A percentile compares a stretch with the other conserved stretches of the same genome.
These are phyloP conservation scores for Diadophis punctatus DNA, from an alignment of 2,113 vertebrate species.

Conservation along the genomic window DNA sequence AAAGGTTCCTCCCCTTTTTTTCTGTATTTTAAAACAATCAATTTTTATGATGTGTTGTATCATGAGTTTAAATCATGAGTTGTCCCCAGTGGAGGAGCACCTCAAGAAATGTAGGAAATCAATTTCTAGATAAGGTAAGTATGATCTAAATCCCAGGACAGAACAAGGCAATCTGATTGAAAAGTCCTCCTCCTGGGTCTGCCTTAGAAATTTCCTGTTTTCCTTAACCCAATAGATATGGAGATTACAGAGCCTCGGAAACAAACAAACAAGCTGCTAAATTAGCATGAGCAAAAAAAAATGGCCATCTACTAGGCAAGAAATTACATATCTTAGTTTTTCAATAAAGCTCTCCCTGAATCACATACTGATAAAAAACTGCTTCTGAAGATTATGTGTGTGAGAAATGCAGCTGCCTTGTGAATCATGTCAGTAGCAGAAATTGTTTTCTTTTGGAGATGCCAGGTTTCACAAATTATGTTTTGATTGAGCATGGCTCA, in stretches of 20 bases:
- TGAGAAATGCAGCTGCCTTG: neutral
- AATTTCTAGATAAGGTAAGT: neutral
- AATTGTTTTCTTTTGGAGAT: neutral
- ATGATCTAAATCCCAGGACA: neutral
- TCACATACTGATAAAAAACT: neutral
- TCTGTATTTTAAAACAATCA: neutral
- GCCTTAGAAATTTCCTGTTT: neutral
- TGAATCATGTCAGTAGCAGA: neutral
- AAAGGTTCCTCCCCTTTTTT: neutral
- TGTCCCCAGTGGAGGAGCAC: neutral
- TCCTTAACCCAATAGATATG: neutral
- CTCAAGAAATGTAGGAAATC: neutral
- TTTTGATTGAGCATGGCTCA: neutral
- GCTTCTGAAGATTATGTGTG: neutral
- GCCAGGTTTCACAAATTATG: neutral
- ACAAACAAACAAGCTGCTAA: neutral
- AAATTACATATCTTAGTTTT: neutral
- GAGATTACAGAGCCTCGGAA: neutral
- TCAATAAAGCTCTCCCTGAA: neutral
- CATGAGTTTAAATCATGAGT: neutral
- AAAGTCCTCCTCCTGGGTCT: neutral
- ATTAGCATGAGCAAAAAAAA: neutral
- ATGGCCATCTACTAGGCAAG: neutral
- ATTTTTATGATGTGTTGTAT: neutral
- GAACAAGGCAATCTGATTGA: neutral